Percentiles rank a stretch among this genome's conserved stretches.
phyloP scores from a whole-genome alignment of 2,888 invertebrate genomes.

The Eilema griseolum region DNA sequence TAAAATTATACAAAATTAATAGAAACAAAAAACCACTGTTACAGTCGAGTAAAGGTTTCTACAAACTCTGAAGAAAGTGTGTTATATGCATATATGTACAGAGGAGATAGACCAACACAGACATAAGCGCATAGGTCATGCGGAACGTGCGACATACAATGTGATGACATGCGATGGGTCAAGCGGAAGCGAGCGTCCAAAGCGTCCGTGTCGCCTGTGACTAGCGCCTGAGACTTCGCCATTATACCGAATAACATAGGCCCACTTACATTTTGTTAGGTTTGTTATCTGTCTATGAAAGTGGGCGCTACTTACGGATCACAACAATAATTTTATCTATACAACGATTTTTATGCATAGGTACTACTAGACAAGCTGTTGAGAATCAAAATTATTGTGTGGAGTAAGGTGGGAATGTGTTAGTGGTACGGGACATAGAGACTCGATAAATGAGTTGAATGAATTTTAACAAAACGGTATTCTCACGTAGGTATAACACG shows the following conservation, averaged over 20 bases:
- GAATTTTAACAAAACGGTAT: no score
- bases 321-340: neutral
- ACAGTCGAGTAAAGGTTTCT: constrained; percentile 16
- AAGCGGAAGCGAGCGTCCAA: constrained; percentile 64
- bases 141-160: constrained; percentile 55
- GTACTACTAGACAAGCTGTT: neutral
- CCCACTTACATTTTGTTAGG: constrained; percentile 1
- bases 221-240: constrained; percentile 66
- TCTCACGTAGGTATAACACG: no score
- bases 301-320: neutral
- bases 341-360: neutral
- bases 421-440: neutral
- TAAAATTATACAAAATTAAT: constrained; percentile 27
- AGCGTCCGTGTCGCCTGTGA: constrained; percentile 69
- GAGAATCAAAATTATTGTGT: neutral
- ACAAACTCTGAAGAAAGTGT: constrained; percentile 9
- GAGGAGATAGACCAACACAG: constrained; percentile 23
- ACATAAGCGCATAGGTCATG: constrained; percentile 33
- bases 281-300: constrained; percentile 9
- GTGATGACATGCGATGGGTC: constrained; percentile 62
- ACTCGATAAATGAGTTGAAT: neutral
- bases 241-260: constrained; percentile 31
- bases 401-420: no score
- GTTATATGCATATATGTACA: constrained; percentile 18
- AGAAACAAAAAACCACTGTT: constrained; percentile 37